Evolutionary conservation across 2,888 invertebrate species (phyloP).

Genomic region (Zele albiditarsus): DNA sequence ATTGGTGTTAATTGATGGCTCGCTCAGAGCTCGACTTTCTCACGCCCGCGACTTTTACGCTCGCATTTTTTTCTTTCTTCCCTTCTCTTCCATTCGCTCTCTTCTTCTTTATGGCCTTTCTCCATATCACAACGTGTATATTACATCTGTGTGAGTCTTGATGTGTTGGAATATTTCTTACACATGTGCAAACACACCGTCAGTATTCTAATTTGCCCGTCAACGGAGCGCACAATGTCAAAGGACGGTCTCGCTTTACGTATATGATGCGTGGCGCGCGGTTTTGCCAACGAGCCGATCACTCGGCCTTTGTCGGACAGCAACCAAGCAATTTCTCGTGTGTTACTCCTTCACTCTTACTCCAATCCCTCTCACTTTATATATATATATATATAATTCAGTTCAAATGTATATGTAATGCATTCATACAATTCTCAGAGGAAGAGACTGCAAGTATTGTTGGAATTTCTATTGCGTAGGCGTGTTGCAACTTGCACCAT

Average conservation of each 20-base stretch:
- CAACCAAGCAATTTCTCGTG: conserved; percentile 19
- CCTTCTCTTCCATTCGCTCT: conserved; percentile 29
- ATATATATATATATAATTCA: neutral
- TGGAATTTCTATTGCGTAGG: neutral
- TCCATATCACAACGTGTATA: conserved; percentile 10
- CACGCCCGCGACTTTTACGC: conserved; percentile 71
- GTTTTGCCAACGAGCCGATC: conserved; percentile 12
- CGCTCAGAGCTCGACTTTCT: conserved; percentile 68
- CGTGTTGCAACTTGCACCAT: neutral
- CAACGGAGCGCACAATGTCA: conserved; percentile 13
- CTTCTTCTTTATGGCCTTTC: conserved; percentile 30
- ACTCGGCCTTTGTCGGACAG: conserved; percentile 12
- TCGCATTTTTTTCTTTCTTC: conserved; percentile 59
- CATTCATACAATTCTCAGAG: neutral
- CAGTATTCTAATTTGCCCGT: conserved; percentile 24
- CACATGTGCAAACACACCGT: neutral
- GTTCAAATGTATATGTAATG: neutral
- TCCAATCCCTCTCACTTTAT: neutral
- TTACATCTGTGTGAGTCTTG: conserved; percentile 27
- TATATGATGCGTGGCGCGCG: conserved; percentile 7
- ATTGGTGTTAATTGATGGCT: conserved; percentile 73
- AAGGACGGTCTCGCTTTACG: conserved; percentile 9
- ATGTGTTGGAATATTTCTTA: conserved; percentile 19
- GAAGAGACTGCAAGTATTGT: neutral
- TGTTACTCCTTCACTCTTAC: neutral